phyloP scores from a whole-genome alignment of 1,140 invertebrate species.

The Argopecten irradians region DNA sequence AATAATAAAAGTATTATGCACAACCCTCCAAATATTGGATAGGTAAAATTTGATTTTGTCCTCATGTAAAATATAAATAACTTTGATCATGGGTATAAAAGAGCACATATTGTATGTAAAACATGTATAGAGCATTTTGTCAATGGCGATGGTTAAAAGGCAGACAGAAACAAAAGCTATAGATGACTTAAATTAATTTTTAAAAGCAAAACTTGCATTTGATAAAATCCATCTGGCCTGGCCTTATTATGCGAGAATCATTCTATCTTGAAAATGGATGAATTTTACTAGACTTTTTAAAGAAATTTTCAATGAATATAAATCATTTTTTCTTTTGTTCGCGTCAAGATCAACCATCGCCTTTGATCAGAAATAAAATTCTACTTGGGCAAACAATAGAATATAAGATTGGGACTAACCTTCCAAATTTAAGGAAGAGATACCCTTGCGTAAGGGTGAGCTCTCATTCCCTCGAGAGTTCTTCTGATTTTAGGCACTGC shows the following conservation, averaged over 20 bases:
- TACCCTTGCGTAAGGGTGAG: constrained; percentile 72
- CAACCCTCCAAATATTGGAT: constrained; percentile 2
- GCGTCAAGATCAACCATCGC: not conserved
- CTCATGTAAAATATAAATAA: constrained; percentile 24
- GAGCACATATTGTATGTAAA: constrained; percentile 17
- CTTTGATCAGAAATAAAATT: not conserved
- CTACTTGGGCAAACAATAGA: not conserved
- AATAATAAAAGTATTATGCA: constrained; percentile 19
- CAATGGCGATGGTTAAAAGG: not conserved
- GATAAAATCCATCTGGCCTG: too few species aligned
- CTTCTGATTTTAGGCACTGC: constrained; percentile 68
- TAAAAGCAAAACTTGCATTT: too few species aligned
- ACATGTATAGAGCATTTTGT: constrained; percentile 9
- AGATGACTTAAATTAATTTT: not conserved
- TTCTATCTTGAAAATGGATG: too few species aligned
- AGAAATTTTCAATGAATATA: constrained; percentile 36
- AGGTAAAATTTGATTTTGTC: constrained; percentile 23
- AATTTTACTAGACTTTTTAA: not conserved
- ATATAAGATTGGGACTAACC: constrained; percentile 61
- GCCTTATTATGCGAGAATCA: too few species aligned
- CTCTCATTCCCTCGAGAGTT: constrained; percentile 68
- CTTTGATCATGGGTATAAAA: constrained; percentile 14
- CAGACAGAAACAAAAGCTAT: not conserved
- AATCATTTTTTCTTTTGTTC: not conserved
- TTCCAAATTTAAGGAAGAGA: constrained; percentile 64